Percentiles rank a stretch among this genome's conserved stretches.
phyloP scores from a whole-genome alignment of 2,888 invertebrate species.

The Athetis lepigone region DNA sequence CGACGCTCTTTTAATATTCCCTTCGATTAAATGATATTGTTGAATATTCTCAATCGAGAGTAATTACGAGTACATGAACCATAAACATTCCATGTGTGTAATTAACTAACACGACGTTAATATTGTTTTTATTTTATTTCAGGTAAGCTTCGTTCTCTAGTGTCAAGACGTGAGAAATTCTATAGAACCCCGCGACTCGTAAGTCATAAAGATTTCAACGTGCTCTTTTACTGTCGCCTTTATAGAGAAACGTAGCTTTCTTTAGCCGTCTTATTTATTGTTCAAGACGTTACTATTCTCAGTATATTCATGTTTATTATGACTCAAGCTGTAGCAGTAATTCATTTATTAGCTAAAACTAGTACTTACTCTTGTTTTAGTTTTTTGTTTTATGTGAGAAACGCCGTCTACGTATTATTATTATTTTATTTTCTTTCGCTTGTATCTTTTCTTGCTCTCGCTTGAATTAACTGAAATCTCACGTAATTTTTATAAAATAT shows the following conservation, averaged over 20 bases:
- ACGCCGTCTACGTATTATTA: background rate
- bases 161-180: conserved; percentile 71
- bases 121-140: conserved; percentile 60
- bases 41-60: conserved; percentile 21
- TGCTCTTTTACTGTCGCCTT: conserved; percentile 57
- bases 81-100: conserved; percentile 12
- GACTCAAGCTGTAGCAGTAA: conserved; percentile 19
- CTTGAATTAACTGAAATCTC: background rate
- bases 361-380: conserved; percentile 9
- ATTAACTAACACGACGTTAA: conserved; percentile 40
- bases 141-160: conserved; percentile 66
- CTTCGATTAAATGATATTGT: conserved; percentile 18
- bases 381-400: conserved; percentile 22
- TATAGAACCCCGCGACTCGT: conserved; percentile 60
- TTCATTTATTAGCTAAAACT: conserved; percentile 16
- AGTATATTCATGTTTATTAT: conserved; percentile 24
- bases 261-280: conserved; percentile 50
- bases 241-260: conserved; percentile 57
- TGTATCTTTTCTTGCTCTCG: background rate
- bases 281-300: conserved; percentile 38
- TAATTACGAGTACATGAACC: conserved; percentile 27
- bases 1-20: conserved; percentile 20
- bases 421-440: background rate
- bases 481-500: background rate
- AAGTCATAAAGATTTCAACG: conserved; percentile 69